These are phyloP conservation scores for Sinocyclocheilus grahami DNA, from an alignment of 2,113 vertebrate genomes.

Conservation along the genomic window DNA sequence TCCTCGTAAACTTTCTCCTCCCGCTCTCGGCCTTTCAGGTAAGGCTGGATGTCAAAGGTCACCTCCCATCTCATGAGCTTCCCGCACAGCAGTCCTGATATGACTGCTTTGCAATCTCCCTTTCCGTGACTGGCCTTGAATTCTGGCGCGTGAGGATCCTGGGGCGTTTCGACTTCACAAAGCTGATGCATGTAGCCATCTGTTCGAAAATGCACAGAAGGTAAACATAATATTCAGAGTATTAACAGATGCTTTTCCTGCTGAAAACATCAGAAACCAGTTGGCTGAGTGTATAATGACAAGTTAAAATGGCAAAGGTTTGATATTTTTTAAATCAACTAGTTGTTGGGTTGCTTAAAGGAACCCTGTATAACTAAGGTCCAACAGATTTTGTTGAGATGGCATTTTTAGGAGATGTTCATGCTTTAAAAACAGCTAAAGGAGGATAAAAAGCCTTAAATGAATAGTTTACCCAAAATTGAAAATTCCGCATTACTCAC, in stretches of 20 bases:
- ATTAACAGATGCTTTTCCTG: background rate
- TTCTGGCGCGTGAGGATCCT: conserved; percentile 57
- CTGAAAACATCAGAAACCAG: background rate
- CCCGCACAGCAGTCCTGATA: conserved; percentile 83
- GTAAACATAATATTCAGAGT: background rate
- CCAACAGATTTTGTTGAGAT: background rate
- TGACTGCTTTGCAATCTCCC: conserved; percentile 83
- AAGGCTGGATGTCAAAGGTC: conserved; percentile 82
- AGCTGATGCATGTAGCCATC: conserved; percentile 80
- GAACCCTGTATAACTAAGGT: background rate
- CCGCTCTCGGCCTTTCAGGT: conserved; percentile 74
- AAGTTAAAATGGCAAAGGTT: background rate
- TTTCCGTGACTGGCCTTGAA: conserved; percentile 42
- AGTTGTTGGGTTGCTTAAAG: background rate
- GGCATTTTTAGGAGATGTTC: background rate
- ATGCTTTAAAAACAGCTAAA: background rate
- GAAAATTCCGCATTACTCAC: too few relatives aligned
- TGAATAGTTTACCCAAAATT: too few relatives aligned
- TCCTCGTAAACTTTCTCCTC: conserved; percentile 76
- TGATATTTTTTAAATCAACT: background rate
- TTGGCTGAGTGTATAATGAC: background rate
- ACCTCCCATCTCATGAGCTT: conserved; percentile 88
- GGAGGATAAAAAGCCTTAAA: background rate
- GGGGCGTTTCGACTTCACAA: conserved; percentile 73
- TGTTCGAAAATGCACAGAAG: conserved; percentile 54